Percentiles rank a stretch among this genome's conserved stretches.
Evolutionary conservation across 2,797 vertebrate species (phyloP).

Genomic region (Tinamus major): DNA sequence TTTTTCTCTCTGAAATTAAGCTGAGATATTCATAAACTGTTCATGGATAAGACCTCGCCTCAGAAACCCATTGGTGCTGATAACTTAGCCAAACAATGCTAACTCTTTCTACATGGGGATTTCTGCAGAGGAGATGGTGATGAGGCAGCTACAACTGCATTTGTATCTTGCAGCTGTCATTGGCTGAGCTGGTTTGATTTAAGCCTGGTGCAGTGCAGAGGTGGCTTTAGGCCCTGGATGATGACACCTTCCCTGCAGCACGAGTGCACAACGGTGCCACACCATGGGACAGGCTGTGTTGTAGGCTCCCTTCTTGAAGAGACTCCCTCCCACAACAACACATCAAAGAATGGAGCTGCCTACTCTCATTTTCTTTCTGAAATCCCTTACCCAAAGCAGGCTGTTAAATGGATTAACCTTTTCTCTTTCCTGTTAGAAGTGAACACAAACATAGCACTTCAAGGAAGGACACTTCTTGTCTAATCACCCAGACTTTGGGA

Average conservation of each 20-base stretch:
- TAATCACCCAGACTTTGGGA: background rate
- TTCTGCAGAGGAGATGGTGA: background rate
- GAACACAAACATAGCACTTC: background rate
- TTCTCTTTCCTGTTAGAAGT: conserved; percentile 7
- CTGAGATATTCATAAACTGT: background rate
- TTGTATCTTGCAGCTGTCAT: background rate
- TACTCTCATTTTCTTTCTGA: background rate
- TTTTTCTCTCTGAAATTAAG: background rate
- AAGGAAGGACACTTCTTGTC: background rate
- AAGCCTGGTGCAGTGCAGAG: background rate
- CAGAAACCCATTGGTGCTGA: background rate
- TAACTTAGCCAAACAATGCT: background rate
- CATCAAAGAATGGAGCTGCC: background rate
- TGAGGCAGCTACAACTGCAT: background rate
- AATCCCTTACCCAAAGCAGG: background rate
- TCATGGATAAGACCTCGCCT: background rate
- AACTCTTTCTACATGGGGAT: background rate
- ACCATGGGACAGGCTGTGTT: background rate
- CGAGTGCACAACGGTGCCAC: background rate
- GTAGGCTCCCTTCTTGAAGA: background rate
- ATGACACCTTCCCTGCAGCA: background rate
- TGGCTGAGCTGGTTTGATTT: background rate
- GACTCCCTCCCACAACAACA: background rate
- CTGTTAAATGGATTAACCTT: background rate
- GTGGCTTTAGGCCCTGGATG: background rate